Percentiles rank a stretch among this genome's conserved stretches.
phyloP scores from a whole-genome alignment of 2,888 invertebrate genomes.

The Hirtodrosophila alboralis region DNA sequence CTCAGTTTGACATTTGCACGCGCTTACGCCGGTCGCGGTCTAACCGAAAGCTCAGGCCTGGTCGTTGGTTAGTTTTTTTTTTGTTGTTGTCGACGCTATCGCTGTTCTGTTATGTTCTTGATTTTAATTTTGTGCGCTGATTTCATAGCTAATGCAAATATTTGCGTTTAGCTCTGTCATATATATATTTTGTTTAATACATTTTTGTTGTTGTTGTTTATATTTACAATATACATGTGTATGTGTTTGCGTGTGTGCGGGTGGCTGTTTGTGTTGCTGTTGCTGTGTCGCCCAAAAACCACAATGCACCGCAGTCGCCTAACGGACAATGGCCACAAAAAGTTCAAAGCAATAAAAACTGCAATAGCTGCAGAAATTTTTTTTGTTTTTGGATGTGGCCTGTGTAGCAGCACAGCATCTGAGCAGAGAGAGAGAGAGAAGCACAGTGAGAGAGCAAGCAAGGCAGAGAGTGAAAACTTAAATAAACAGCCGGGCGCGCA shows the following conservation, averaged over 20 bases:
- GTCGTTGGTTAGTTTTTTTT: constrained; percentile 44
- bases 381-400: constrained; percentile 22
- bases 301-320: constrained; percentile 20
- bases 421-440: constrained; percentile 13
- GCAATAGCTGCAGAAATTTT: constrained; percentile 29
- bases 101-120: constrained; percentile 18
- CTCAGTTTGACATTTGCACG: constrained; percentile 75
- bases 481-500: constrained; percentile 16
- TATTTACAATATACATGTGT: constrained; percentile 3
- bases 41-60: constrained; percentile 41
- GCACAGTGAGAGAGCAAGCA: background rate
- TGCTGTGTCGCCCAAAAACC: constrained; percentile 37
- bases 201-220: constrained; percentile 25
- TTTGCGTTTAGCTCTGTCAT: constrained; percentile 34
- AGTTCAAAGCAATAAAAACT: constrained; percentile 74
- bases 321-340: constrained; percentile 46
- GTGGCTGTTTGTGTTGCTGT: constrained; percentile 24
- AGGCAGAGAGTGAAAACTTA: constrained; percentile 1
- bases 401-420: constrained; percentile 12
- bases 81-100: constrained; percentile 22
- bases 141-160: constrained; percentile 65
- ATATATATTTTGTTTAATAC: constrained; percentile 7
- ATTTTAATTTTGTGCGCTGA: constrained; percentile 59
- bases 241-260: constrained; percentile 4
- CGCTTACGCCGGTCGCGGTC: constrained; percentile 70